These are phyloP conservation scores for Nymphalis c-album DNA, from an alignment of 2,888 invertebrate species.

Conservation along the genomic window DNA sequence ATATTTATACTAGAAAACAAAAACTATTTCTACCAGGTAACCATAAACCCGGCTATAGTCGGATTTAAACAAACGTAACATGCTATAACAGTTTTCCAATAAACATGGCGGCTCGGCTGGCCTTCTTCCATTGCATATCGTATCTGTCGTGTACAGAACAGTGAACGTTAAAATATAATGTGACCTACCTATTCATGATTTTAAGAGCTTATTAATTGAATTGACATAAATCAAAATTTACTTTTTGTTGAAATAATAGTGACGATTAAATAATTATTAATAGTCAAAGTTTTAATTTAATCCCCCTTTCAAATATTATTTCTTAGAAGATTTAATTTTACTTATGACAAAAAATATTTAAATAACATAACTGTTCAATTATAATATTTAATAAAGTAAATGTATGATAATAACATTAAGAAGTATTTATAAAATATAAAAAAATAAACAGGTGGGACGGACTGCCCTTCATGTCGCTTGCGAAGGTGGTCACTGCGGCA, in stretches of 20 bases:
- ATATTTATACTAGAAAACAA: conserved; percentile 37
- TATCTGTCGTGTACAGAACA: conserved; percentile 27
- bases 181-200: conserved; percentile 15
- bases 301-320: too few relatives aligned
- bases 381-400: too few relatives aligned
- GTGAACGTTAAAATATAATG: conserved; percentile 7
- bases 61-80: conserved; percentile 20
- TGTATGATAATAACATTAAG: too few relatives aligned
- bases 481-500: conserved; percentile 84
- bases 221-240: background rate
- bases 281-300: background rate
- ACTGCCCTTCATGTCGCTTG: conserved; percentile 87
- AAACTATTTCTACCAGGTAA: conserved; percentile 36
- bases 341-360: too few relatives aligned
- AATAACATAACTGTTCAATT: too few relatives aligned
- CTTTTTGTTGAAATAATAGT: background rate
- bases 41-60: conserved; percentile 23
- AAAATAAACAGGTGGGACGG: conserved; percentile 62
- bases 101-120: conserved; percentile 18
- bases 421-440: too few relatives aligned
- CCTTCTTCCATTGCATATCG: conserved; percentile 21
- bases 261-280: background rate
- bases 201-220: conserved; percentile 8
- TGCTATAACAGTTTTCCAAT: conserved; percentile 22
- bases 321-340: too few relatives aligned